A percentile compares a stretch with the other conserved stretches of the same genome.
These are phyloP conservation scores for Laupala kohalensis DNA, from an alignment of 1,140 invertebrate species.

Conservation along the genomic window DNA sequence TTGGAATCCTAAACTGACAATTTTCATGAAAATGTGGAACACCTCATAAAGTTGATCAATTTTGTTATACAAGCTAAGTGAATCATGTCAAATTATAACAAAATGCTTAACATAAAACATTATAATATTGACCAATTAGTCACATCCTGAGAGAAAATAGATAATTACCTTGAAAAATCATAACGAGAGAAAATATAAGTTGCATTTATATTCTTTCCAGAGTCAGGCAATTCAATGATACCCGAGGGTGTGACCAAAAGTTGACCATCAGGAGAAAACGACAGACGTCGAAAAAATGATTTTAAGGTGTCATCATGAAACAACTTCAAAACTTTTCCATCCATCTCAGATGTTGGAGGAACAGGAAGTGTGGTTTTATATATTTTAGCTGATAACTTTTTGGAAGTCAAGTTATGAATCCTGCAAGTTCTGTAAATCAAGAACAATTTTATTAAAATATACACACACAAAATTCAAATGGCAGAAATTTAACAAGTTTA, in stretches of 20 bases:
- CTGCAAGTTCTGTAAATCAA: conserved; percentile 48
- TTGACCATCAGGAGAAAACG: conserved; percentile 80
- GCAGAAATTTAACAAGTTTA: too few relatives aligned
- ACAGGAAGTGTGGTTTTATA: conserved; percentile 42
- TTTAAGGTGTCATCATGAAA: conserved; percentile 92
- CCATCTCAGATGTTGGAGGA: conserved; percentile 25
- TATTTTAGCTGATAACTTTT: conserved; percentile 56
- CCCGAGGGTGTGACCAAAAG: conserved; percentile 76
- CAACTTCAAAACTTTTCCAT: conserved; percentile 48
- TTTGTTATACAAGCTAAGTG: too few relatives aligned
- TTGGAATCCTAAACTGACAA: too few relatives aligned
- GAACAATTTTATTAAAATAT: too few relatives aligned
- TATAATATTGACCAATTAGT: neutral
- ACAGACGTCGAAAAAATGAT: conserved; percentile 78
- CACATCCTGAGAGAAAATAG: conserved; percentile 16
- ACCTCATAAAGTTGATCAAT: too few relatives aligned
- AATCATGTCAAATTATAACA: neutral
- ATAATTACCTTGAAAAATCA: conserved; percentile 52
- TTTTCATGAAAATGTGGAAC: too few relatives aligned
- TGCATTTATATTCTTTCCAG: conserved; percentile 47
- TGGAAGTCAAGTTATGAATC: conserved; percentile 54
- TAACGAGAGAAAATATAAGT: conserved; percentile 71
- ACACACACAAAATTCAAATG: too few relatives aligned
- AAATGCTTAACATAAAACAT: neutral
- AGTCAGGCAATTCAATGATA: conserved; percentile 46